Evolutionary conservation across 2,888 invertebrate genomes (phyloP), one percentile per base, ranked within the genome.

Genomic region (Conchocele bisecta): DNA sequence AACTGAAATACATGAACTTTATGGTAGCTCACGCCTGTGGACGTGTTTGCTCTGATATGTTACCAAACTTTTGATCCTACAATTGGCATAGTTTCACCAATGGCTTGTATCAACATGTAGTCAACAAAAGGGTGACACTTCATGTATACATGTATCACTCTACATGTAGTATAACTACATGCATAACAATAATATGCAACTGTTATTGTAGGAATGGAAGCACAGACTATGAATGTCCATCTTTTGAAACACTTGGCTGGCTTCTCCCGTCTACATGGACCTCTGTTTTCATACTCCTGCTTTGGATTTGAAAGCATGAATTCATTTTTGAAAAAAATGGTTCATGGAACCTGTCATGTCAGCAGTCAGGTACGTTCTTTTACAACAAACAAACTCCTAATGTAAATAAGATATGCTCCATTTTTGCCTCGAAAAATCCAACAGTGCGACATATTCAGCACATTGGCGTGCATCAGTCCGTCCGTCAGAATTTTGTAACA

Each of bases 271-370:
- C 15, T 50, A 15, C 41, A 50, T 60, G 60, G 60, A 13, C 60
- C 60, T 28, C 42, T 60, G 24, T 60, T 48, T 51, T 17, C 17
- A 9, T 39, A 35, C 29, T 60, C 60, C 15, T 48, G 50, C 22
- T 60, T 60, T 41, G 60, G 60, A 15, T 60, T 60, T 50, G 60
- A 60, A 35, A 50, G 50, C 31, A 60, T 60, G 60, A 60, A 60
- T 33, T 50, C 50, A n/a, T 37, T 31, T 26, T 20, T 60, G 7
- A 60, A 60, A 24, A 28, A 33, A 6, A 48, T 50, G 60, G 28
- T 60, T 13, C 60, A 60, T 60, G 60, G 60, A 17, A 60, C 60
- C 17, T 17, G 29, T 24, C 41, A 50, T 46, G 37, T 60, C 7
- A 60, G 41, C 28, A 51, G 50, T 26, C 51, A 51, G 39, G 61